Conservation (phyloP, 2,113 vertebrate species). For the Pungitius pungitius region DNA sequence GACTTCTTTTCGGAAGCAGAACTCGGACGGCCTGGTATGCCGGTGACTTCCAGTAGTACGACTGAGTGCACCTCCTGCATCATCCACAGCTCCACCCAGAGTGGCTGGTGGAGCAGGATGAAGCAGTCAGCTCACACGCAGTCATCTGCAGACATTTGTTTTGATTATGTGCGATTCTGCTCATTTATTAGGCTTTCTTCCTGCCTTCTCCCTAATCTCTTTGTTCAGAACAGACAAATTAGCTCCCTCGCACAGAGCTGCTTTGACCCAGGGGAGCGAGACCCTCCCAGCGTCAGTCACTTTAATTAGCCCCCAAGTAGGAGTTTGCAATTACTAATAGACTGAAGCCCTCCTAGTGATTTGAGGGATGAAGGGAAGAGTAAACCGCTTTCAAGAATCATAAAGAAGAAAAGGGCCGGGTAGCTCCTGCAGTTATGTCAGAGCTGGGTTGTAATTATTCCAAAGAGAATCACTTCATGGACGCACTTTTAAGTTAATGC, state of each 20-base stretch:
- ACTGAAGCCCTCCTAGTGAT: constrained; percentile 91
- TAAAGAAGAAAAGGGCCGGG: constrained; percentile 32
- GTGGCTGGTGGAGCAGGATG: constrained; percentile 35
- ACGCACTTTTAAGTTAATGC: constrained; percentile 78
- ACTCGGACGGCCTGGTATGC: constrained; percentile 36
- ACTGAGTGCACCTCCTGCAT: constrained; percentile 56
- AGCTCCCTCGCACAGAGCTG: constrained; percentile 95
- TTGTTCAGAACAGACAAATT: constrained; percentile 99
- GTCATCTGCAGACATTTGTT: constrained; percentile 67
- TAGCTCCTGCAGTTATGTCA: constrained; percentile 65
- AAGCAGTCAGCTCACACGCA: constrained; percentile 50
- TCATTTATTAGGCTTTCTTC: constrained; percentile 95
- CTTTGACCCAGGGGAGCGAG: constrained; percentile 93
- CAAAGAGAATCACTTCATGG: constrained; percentile 80
- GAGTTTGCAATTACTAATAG: constrained; percentile 95
- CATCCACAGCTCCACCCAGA: constrained; percentile 23
- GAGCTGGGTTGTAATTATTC: constrained; percentile 72
- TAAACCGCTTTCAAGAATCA: constrained; percentile 82
- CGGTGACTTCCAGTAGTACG: constrained; percentile 35
- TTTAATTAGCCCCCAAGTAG: constrained; percentile 99
- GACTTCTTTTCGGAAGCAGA: constrained; percentile 41
- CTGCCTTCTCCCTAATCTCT: constrained; percentile 93
- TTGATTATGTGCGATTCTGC: constrained; percentile 79
- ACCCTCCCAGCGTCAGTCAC: constrained; percentile 91
- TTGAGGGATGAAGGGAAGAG: constrained; percentile 88